A percentile compares a stretch with the other conserved stretches of the same genome.
Evolutionary conservation across 2,888 invertebrate species (phyloP).

Genomic region (Thymelicus lineola): DNA sequence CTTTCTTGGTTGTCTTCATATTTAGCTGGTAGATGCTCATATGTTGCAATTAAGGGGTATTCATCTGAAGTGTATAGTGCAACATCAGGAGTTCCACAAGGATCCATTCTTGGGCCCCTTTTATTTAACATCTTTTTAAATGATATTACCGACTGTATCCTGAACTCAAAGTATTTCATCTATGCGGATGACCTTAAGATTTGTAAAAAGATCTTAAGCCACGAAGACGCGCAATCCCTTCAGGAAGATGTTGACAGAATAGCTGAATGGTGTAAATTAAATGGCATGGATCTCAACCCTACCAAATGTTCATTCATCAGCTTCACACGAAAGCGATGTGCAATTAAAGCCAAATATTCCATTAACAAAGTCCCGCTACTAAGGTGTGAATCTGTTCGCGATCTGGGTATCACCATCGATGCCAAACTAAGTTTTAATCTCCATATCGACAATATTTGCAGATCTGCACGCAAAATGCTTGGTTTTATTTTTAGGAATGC

Average conservation of each 20-base stretch:
- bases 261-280: conserved; percentile 20
- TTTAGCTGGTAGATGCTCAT: conserved; percentile 12
- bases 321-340: background rate
- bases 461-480: no score
- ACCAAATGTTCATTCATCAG: conserved; percentile 18
- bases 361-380: background rate
- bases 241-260: conserved; percentile 29
- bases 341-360: background rate
- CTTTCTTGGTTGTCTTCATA: conserved; percentile 34
- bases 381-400: background rate
- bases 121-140: conserved; percentile 34
- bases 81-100: conserved; percentile 30
- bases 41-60: conserved; percentile 27
- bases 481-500: no score
- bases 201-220: background rate
- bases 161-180: conserved; percentile 16
- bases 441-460: no score
- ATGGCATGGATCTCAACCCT: conserved; percentile 30
- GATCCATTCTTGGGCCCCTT: conserved; percentile 31
- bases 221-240: background rate
- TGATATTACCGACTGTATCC: conserved; percentile 13
- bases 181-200: conserved; percentile 24
- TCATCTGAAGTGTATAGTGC: conserved; percentile 14
- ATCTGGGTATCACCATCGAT: no score
- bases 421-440: background rate